Conservation (phyloP, 2,888 invertebrate species). For the Drosophila prostipennis region DNA sequence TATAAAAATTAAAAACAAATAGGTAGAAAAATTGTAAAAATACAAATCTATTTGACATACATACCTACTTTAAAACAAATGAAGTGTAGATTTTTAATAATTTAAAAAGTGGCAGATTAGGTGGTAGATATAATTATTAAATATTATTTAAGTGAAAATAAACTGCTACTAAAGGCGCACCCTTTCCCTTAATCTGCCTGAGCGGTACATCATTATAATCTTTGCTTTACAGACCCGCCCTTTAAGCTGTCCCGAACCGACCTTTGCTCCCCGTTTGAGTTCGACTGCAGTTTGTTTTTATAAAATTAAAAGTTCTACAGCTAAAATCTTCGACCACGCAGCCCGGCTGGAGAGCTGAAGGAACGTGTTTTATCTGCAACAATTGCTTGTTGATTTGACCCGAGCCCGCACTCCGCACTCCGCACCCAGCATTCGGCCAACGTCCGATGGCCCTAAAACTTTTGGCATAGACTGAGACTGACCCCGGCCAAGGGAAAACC, state of each 20-base stretch:
- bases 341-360: slow-evolving; percentile 4
- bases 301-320: slow-evolving; percentile 69
- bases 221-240: not conserved
- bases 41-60: no score
- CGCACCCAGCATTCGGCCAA: slow-evolving; percentile 17
- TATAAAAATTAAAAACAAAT: not conserved
- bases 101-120: no score
- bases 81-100: no score
- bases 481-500: slow-evolving; percentile 37
- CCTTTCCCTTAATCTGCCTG: not conserved
- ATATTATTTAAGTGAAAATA: not conserved
- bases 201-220: not conserved
- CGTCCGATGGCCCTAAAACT: slow-evolving; percentile 50
- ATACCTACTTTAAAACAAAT: no score
- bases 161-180: not conserved
- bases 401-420: slow-evolving; percentile 10
- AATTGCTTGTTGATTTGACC: slow-evolving; percentile 76
- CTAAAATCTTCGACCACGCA: slow-evolving; percentile 61
- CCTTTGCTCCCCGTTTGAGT: slow-evolving; percentile 41
- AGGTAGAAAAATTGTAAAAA: no score
- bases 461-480: slow-evolving; percentile 57
- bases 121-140: no score
- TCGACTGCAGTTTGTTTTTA: slow-evolving; percentile 69
- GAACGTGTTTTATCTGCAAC: slow-evolving; percentile 73
- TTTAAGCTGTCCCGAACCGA: slow-evolving; percentile 18